Evolutionary conservation across 2,113 vertebrate genomes (phyloP).

Genomic region (Petrocephalus zakoni): DNA sequence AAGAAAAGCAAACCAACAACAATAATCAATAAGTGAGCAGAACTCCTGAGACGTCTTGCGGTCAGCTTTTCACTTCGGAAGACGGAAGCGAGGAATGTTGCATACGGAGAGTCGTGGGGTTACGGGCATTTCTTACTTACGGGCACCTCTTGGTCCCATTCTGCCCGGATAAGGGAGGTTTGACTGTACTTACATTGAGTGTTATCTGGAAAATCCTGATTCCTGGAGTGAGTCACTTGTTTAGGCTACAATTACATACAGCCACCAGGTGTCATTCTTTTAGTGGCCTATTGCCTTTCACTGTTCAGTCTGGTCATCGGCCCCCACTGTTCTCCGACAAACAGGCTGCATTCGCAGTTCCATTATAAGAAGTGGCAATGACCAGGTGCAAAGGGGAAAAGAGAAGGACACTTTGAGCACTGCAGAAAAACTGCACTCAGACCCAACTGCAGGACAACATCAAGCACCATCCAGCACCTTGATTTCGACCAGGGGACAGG

Average conservation of each 20-base stretch:
- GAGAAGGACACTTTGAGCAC: neutral
- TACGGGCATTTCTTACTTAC: too few species aligned
- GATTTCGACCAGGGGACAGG: neutral
- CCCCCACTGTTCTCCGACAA: neutral
- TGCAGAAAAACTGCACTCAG: neutral
- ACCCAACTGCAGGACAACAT: neutral
- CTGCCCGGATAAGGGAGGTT: too few species aligned
- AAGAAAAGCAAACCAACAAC: too few species aligned
- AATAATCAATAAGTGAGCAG: too few species aligned
- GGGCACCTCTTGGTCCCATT: too few species aligned
- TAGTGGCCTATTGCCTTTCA: neutral
- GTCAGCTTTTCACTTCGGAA: too few species aligned
- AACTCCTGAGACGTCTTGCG: too few species aligned
- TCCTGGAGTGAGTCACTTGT: neutral
- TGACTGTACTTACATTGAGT: too few species aligned
- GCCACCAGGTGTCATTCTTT: neutral
- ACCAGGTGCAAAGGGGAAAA: neutral
- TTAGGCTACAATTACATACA: neutral
- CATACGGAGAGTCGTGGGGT: too few species aligned
- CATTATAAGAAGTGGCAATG: neutral
- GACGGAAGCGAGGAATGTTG: too few species aligned
- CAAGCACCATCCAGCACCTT: neutral
- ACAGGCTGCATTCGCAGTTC: neutral
- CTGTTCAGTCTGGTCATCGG: neutral
- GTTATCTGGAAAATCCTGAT: neutral